phyloP scores from a whole-genome alignment of 2,797 vertebrate species.

The Acanthopagrus latus region DNA sequence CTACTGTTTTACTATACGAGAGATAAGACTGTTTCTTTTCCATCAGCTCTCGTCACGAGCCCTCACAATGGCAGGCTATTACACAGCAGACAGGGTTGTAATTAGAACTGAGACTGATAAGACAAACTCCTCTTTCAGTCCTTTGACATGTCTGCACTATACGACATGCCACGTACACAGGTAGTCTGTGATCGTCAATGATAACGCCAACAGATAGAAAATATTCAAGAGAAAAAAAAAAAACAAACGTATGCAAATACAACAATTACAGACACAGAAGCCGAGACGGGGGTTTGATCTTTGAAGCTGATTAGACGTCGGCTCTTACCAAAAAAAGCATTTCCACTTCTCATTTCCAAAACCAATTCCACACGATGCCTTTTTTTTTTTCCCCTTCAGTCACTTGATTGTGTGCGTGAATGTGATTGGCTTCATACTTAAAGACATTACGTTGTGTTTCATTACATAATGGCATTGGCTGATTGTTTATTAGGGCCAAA shows the following conservation, averaged over 20 bases:
- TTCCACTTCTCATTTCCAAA: constrained; percentile 80
- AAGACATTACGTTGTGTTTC: constrained; percentile 77
- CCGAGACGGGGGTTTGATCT: constrained; percentile 72
- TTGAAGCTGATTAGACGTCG: constrained; percentile 74
- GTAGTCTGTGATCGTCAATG: constrained; percentile 51
- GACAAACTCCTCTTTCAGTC: constrained; percentile 49
- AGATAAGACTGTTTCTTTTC: constrained; percentile 61
- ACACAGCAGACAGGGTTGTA: constrained; percentile 65
- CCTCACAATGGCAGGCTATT: constrained; percentile 71
- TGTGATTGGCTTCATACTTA: constrained; percentile 81
- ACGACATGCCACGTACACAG: constrained; percentile 55
- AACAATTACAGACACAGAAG: constrained; percentile 72
- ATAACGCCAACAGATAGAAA: constrained; percentile 60
- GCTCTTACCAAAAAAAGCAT: constrained; percentile 54
- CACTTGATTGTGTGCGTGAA: constrained; percentile 73
- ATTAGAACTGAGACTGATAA: constrained; percentile 77
- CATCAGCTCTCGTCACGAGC: constrained; percentile 42
- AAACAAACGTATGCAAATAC: constrained; percentile 76
- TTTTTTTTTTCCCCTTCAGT: constrained; percentile 34
- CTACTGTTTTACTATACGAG: constrained; percentile 45
- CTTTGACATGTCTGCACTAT: constrained; percentile 67
- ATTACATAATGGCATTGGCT: constrained; percentile 78
- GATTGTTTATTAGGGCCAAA: constrained; percentile 82
- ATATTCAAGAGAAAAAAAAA: constrained; percentile 49
- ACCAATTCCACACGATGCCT: constrained; percentile 70